phyloP scores from a whole-genome alignment of 1,140 invertebrate species.

The Trachymyrmex cornetzi region DNA sequence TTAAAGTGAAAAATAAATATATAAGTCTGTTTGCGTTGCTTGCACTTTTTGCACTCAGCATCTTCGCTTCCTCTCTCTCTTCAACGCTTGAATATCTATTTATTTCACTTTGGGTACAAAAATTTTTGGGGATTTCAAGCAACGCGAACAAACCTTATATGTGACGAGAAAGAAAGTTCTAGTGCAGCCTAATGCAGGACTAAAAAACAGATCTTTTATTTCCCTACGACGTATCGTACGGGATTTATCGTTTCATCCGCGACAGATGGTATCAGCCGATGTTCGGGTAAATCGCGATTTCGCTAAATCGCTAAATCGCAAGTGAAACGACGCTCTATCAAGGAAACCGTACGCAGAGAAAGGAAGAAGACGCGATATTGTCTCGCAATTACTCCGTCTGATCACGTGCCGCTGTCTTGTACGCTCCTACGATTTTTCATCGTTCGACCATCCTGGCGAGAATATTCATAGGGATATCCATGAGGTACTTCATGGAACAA shows the following conservation, averaged over 20 bases:
- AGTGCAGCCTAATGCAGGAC: too few relatives aligned
- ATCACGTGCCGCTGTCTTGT: conserved; percentile 38
- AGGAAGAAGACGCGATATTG: conserved; percentile 18
- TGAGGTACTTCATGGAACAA: conserved; percentile 31
- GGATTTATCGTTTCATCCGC: conserved; percentile 11
- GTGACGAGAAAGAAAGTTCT: too few relatives aligned
- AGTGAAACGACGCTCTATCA: not conserved
- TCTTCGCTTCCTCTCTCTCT: too few relatives aligned
- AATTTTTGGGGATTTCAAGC: too few relatives aligned
- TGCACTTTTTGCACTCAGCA: too few relatives aligned
- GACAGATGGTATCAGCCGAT: not conserved
- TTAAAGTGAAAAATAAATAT: too few relatives aligned
- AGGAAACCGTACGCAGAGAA: not conserved
- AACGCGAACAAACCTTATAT: too few relatives aligned
- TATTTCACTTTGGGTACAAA: too few relatives aligned
- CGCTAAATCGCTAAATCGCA: conserved; percentile 6
- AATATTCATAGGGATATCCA: conserved; percentile 39
- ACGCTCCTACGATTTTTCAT: conserved; percentile 44
- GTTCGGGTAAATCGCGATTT: not conserved
- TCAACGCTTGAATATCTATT: too few relatives aligned
- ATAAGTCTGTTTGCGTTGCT: too few relatives aligned
- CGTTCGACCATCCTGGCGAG: conserved; percentile 38
- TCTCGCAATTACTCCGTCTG: conserved; percentile 34
- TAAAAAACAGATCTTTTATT: too few relatives aligned
- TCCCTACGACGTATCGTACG: not conserved